These are phyloP conservation scores for Leptinotarsa juncta DNA, from an alignment of 2,888 invertebrate genomes.

Conservation along the genomic window DNA sequence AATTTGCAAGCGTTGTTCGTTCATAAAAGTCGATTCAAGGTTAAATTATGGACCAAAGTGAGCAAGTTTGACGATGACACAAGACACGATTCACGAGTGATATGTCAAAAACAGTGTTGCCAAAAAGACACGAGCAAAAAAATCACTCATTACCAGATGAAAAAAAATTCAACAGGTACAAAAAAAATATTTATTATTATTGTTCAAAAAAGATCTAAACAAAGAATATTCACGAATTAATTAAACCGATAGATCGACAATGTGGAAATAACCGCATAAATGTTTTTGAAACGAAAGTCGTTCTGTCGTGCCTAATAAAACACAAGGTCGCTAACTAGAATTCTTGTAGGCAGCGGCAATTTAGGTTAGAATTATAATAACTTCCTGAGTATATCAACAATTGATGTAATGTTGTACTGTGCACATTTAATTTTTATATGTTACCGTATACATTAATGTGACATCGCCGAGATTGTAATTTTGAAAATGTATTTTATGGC, in stretches of 20 bases:
- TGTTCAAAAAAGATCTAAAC: no score
- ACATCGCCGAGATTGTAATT: not conserved
- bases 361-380: conserved; percentile 5
- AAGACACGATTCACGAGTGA: no score
- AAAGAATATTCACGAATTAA: no score
- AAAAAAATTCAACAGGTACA: no score
- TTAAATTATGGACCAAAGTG: no score
- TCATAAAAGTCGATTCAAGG: no score
- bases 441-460: not conserved
- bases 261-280: not conserved
- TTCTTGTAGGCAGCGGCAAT: not conserved
- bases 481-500: not conserved
- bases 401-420: not conserved
- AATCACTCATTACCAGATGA: no score
- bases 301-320: not conserved
- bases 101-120: no score
- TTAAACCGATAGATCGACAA: not conserved
- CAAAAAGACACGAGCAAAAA: no score
- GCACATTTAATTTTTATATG: not conserved
- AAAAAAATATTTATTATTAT: no score
- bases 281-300: not conserved
- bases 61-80: no score
- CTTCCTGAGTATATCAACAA: not conserved
- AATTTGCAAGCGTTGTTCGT: no score
- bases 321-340: not conserved